Evolutionary conservation across 2,113 vertebrate species (phyloP), one percentile per base, ranked within the genome.

Genomic region (Nerophis lumbriciformis): DNA sequence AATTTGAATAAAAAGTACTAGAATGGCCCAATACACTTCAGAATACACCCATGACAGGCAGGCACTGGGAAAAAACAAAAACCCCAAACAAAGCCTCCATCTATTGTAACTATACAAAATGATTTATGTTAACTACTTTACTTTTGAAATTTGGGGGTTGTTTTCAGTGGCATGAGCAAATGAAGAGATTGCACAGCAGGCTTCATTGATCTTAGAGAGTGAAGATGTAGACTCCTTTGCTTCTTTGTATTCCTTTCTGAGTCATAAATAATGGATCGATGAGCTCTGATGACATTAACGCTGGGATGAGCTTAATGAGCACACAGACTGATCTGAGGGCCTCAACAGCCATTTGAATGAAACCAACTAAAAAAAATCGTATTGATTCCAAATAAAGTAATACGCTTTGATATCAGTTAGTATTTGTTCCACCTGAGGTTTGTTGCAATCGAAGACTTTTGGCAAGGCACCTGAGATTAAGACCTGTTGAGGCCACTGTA

Each of bases 401-500:
- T 59, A 21, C 6, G 50, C 67, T 79, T 66, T 67, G 72, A 80
- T 64, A 71, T 45, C 39, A 12, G 59, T 47, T 42, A 52, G 60
- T 63, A 59, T 49, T 45, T 16, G 21, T 45, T 61, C 73, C 37
- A 13, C 67, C 53, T 0, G 49, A 54, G 68, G 57, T 78, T 81
- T 52, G 76, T 82, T 81, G 85, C 61, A 67, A 63, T 71, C 47
- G 64, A 83, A 65, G 65, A 73, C 8, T 19, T 84, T 85, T 80
- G 84, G 68, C 73, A 72, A 61, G 82, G 66, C 77, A 12, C 76
- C 8, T 48, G 79, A 86, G 85, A 89, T 81, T 75, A 71, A 76
- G 78, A 90, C 90, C 87, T 90, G 90, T 90, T 88, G 87, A 87
- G 80, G 81, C 72, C 82, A 77, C 76, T 65, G 72, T 53, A 50